A percentile compares a stretch with the other conserved stretches of the same genome.
phyloP scores from a whole-genome alignment of 2,888 invertebrate genomes.

The Portevinia maculata region DNA sequence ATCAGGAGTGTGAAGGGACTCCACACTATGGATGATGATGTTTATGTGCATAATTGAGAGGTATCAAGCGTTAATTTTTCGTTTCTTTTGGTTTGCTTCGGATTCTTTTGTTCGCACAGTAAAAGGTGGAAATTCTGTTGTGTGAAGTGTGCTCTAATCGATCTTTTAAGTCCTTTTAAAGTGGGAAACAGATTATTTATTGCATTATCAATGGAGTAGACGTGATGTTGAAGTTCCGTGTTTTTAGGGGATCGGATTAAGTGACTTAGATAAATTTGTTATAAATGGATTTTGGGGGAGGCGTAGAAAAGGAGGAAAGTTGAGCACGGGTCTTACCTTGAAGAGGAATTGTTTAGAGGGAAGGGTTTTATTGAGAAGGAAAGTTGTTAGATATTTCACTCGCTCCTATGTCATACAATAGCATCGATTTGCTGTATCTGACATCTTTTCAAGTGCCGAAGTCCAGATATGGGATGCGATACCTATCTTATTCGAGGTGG shows the following conservation, averaged over 20 bases:
- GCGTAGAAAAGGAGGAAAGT: neutral
- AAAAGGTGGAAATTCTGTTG: conserved; percentile 46
- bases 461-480: conserved; percentile 16
- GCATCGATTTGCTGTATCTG: conserved; percentile 63
- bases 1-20: neutral
- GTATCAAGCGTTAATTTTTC: conserved; percentile 59
- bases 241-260: conserved; percentile 43
- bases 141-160: conserved; percentile 52
- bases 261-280: conserved; percentile 62
- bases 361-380: conserved; percentile 18
- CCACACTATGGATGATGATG: conserved; percentile 17
- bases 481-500: conserved; percentile 44
- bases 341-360: conserved; percentile 43
- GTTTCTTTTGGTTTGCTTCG: conserved; percentile 13
- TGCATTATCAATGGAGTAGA: conserved; percentile 33
- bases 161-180: conserved; percentile 61
- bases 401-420: conserved; percentile 10
- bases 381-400: conserved; percentile 56
- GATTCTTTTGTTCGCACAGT: conserved; percentile 38
- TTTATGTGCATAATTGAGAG: conserved; percentile 35
- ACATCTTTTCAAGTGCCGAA: conserved; percentile 49
- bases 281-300: conserved; percentile 28
- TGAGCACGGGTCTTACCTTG: conserved; percentile 30
- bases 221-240: neutral
- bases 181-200: conserved; percentile 68